Evolutionary conservation across 2,797 vertebrate species (phyloP).

Genomic region (Pyrrhura leucotis): DNA sequence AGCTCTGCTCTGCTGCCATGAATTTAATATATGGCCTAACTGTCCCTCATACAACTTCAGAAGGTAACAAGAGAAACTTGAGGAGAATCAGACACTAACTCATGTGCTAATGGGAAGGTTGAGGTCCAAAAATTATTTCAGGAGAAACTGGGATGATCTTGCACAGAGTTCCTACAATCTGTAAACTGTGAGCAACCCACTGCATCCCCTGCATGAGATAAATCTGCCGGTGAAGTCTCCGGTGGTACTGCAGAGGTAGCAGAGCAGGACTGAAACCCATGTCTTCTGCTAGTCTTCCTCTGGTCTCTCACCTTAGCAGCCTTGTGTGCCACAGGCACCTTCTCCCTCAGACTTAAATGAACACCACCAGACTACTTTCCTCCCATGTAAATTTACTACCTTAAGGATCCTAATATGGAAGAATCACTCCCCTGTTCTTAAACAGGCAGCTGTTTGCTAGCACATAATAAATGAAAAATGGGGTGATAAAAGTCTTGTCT

Average conservation of each 20-base stretch:
- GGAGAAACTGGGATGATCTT: neutral
- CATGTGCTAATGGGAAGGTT: neutral
- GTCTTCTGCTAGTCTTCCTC: neutral
- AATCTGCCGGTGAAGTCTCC: neutral
- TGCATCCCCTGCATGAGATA: neutral
- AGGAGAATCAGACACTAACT: neutral
- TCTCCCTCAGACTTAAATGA: neutral
- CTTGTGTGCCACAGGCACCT: neutral
- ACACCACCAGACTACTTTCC: neutral
- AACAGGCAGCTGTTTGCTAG: slow-evolving; percentile 2
- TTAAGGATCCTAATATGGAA: neutral
- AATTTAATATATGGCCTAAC: neutral
- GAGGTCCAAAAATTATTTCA: neutral
- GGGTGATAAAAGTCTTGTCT: slow-evolving; percentile 33
- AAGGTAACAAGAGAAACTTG: neutral
- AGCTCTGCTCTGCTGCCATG: neutral
- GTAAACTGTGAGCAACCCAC: neutral
- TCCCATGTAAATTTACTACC: neutral
- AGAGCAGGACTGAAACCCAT: neutral
- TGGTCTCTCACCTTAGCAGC: neutral
- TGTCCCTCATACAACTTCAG: neutral
- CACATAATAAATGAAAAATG: neutral
- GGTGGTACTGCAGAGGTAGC: neutral
- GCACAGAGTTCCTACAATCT: neutral
- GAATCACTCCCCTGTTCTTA: neutral